Evolutionary conservation across 2,113 vertebrate species (phyloP), one percentile per base, ranked within the genome.

Genomic region (Gymnocephalus cernua): DNA sequence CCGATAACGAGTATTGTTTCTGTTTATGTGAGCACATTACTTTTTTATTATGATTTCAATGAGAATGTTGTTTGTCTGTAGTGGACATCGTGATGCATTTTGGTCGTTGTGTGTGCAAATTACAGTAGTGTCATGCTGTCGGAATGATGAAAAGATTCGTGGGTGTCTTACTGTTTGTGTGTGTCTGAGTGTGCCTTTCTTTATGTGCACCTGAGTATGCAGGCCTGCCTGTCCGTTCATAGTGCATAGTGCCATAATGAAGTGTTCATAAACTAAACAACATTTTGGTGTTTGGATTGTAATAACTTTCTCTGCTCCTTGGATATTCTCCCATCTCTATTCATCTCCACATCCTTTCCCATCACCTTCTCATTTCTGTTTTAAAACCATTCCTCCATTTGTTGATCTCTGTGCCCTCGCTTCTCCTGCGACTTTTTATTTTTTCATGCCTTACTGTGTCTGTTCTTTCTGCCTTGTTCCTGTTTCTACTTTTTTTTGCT

Each of bases 251-350:
- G 86, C 64, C 91, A 91, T 92, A 74, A 86, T 85, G 77, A 92
- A 91, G 86, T 84, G 87, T 79, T 68, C 91, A 91, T 93, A 47
- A 86, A 86, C 91, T 91, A 90, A 92, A 91, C 86, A 77, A 86
- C 92, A 90, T 93, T 89, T 90, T 81, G 87, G 80, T 91, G 88
- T 91, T 88, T 89, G 82, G 87, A 91, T 91, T 91, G 88, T 94
- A 93, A 93, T 94, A 93, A 93, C 93, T 91, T 90, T 93, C 89
- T 94, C 82, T 94, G 89, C 92, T 90, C 86, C 89, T 91, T 86
- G 92, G 85, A 92, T 91, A 84, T 89, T 83, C 88, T 93, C 89
- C 90, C 84, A 90, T 89, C 75, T 92, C 91, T 91, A 62, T 86
- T 79, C 90, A 82, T 89, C 83, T 90, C 83, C 83, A 74, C 77